These are phyloP conservation scores for Busseola fusca DNA, from an alignment of 2,888 invertebrate species.

Conservation along the genomic window DNA sequence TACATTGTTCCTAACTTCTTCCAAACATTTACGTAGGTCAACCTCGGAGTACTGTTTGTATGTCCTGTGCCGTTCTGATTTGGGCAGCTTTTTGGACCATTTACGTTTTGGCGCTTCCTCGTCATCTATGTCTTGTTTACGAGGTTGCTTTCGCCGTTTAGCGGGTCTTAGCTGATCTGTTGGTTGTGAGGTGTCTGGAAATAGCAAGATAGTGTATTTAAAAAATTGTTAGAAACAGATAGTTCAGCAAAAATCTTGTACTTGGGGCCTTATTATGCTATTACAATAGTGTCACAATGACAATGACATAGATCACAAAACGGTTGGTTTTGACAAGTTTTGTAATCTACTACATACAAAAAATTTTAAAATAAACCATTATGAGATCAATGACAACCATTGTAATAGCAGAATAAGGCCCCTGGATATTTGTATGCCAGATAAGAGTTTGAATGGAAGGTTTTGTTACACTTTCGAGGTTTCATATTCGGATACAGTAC, in stretches of 20 bases:
- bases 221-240: not conserved
- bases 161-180: not conserved
- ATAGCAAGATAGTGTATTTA: not conserved
- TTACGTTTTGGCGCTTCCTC: constrained; percentile 33
- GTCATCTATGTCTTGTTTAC: constrained; percentile 10
- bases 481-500: too few relatives aligned
- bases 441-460: too few relatives aligned
- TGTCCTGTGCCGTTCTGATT: constrained; percentile 50
- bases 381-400: too few relatives aligned
- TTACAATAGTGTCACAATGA: too few relatives aligned
- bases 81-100: constrained; percentile 63
- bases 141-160: not conserved
- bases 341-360: too few relatives aligned
- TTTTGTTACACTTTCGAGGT: too few relatives aligned
- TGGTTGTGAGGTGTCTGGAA: constrained; percentile 32
- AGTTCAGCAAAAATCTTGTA: not conserved
- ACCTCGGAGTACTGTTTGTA: constrained; percentile 71
- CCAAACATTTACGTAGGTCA: constrained; percentile 64
- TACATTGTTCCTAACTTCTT: constrained; percentile 55
- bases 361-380: too few relatives aligned
- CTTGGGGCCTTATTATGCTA: too few relatives aligned
- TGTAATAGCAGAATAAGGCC: too few relatives aligned
- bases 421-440: not conserved
- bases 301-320: too few relatives aligned
- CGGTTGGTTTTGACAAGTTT: too few relatives aligned